phyloP scores from a whole-genome alignment of 2,888 invertebrate species.

The Aphidoletes aphidimyza region DNA sequence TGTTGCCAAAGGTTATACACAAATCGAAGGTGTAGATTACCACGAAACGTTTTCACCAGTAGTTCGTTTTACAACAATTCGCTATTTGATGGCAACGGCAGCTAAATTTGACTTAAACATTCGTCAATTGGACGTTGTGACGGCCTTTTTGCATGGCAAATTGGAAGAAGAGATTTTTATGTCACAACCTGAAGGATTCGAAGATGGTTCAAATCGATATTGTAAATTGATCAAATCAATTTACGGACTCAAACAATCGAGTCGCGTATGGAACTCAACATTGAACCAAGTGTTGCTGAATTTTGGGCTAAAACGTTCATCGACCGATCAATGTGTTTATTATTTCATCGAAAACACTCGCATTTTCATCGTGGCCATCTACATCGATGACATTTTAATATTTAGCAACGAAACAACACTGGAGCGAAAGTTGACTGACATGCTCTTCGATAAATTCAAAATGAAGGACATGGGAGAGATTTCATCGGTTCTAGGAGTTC shows the following conservation, averaged over 20 bases:
- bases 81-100: slow-evolving; percentile 54
- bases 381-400: slow-evolving; percentile 54
- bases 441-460: background rate
- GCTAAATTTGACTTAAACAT: slow-evolving; percentile 55
- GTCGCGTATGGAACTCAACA: slow-evolving; percentile 57
- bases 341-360: background rate
- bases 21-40: slow-evolving; percentile 5
- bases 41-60: slow-evolving; percentile 55
- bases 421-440: background rate
- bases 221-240: slow-evolving; percentile 57
- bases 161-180: slow-evolving; percentile 56
- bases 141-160: slow-evolving; percentile 30
- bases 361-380: slow-evolving; percentile 55
- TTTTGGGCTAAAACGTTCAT: slow-evolving; percentile 54
- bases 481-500: background rate
- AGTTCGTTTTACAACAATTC: slow-evolving; percentile 56
- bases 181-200: slow-evolving; percentile 58
- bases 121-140: slow-evolving; percentile 57
- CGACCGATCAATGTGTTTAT: slow-evolving; percentile 56
- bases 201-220: slow-evolving; percentile 55
- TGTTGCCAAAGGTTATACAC: slow-evolving; percentile 32
- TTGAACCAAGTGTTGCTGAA: slow-evolving; percentile 55
- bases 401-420: background rate
- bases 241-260: slow-evolving; percentile 58
- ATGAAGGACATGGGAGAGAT: background rate